Conservation (phyloP, 2,113 vertebrate genomes). For the Picathartes gymnocephalus region DNA sequence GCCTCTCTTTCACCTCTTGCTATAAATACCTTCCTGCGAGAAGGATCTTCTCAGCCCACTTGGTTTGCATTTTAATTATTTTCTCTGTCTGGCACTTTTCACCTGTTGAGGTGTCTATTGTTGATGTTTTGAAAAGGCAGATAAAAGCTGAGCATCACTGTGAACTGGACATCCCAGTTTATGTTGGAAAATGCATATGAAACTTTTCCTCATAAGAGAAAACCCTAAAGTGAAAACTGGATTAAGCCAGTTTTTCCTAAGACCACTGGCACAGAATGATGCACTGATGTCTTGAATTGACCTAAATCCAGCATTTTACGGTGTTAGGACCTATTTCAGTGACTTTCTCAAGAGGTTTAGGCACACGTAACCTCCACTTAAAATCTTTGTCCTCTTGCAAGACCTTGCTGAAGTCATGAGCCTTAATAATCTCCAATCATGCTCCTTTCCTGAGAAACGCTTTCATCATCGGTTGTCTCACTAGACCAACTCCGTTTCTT, state of each 20-base stretch:
- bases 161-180: neutral
- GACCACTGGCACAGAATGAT: neutral
- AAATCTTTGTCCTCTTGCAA: neutral
- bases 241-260: neutral
- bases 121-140: neutral
- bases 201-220: neutral
- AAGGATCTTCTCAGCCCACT: conserved; percentile 17
- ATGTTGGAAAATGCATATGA: neutral
- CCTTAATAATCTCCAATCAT: neutral
- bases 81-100: conserved; percentile 40
- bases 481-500: neutral
- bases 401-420: neutral
- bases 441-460: neutral
- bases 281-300: neutral
- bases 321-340: neutral
- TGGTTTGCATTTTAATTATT: conserved; percentile 53
- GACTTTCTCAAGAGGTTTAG: neutral
- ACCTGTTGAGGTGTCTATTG: neutral
- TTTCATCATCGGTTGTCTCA: neutral
- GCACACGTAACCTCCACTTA: neutral
- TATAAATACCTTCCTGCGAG: neutral
- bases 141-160: neutral
- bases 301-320: neutral
- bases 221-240: neutral
- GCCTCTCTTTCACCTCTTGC: conserved; percentile 12